Percentiles rank a stretch among this genome's conserved stretches.
Evolutionary conservation across 2,797 vertebrate species (phyloP).

Genomic region (Jordanella pulchra): DNA sequence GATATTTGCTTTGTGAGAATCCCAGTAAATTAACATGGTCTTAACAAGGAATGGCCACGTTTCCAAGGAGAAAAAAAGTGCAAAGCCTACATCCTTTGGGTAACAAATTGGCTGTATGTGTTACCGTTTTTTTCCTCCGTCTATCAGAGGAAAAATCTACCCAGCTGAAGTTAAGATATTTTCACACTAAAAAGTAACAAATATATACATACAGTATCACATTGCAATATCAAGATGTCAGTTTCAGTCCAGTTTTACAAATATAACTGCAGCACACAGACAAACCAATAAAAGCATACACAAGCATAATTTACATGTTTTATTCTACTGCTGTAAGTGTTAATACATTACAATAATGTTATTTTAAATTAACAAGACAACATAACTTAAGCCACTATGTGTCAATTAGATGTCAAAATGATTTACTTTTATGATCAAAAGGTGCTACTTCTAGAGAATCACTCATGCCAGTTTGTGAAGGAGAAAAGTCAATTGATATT

Average conservation of each 20-base stretch:
- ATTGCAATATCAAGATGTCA: constrained; percentile 6
- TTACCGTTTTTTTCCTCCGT: constrained; percentile 14
- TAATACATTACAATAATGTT: not conserved
- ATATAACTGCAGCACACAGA: constrained; percentile 4
- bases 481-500: constrained; percentile 46
- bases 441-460: constrained; percentile 33
- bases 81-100: constrained; percentile 24
- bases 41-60: constrained; percentile 40
- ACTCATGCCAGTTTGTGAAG: constrained; percentile 50
- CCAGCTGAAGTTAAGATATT: constrained; percentile 12
- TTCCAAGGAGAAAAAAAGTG: constrained; percentile 45
- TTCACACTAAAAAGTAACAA: constrained; percentile 26
- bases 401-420: constrained; percentile 48
- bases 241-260: not conserved
- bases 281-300: not conserved
- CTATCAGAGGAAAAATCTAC: constrained; percentile 34
- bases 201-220: constrained; percentile 43
- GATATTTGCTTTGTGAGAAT: constrained; percentile 42
- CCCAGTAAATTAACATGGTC: constrained; percentile 37
- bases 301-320: not conserved
- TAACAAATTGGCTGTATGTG: constrained; percentile 38
- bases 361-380: constrained; percentile 15
- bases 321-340: too few species aligned
- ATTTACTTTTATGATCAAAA: constrained; percentile 34
- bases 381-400: constrained; percentile 21